Evolutionary conservation across 2,113 vertebrate genomes (phyloP).

Genomic region (Pao palembangensis): DNA sequence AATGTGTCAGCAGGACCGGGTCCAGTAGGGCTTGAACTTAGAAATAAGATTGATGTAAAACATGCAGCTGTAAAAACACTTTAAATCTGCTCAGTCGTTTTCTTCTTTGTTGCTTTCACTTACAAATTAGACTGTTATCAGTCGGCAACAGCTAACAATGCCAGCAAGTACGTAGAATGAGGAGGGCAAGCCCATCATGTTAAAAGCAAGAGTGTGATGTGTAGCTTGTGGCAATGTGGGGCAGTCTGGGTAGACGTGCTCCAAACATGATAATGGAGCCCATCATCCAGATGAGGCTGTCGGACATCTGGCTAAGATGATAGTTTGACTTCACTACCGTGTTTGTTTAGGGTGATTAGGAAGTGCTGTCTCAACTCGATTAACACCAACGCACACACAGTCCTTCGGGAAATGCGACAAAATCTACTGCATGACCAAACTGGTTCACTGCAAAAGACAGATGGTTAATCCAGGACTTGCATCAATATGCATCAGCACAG

Average conservation of each 20-base stretch:
- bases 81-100: too few species aligned
- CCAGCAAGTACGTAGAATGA: too few species aligned
- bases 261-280: slow-evolving; percentile 25
- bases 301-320: slow-evolving; percentile 51
- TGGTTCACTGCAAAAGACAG: too few species aligned
- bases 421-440: too few species aligned
- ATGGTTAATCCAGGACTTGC: neutral
- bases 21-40: slow-evolving; percentile 3
- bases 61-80: too few species aligned
- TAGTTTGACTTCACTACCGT: slow-evolving; percentile 27
- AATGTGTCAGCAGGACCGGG: slow-evolving; percentile 9
- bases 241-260: slow-evolving; percentile 30
- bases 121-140: too few species aligned
- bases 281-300: slow-evolving; percentile 10
- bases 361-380: slow-evolving; percentile 5
- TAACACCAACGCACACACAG: slow-evolving; percentile 4
- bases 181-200: slow-evolving; percentile 34
- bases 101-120: too few species aligned
- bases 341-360: slow-evolving; percentile 42
- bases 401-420: too few species aligned
- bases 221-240: slow-evolving; percentile 37
- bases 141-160: too few species aligned
- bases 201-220: slow-evolving; percentile 27
- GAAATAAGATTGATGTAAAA: too few species aligned
- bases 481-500: slow-evolving; percentile 3